Evolutionary conservation across 2,888 invertebrate genomes (phyloP), one percentile per base, ranked within the genome.

Genomic region (Hypselothyrea guttata): DNA sequence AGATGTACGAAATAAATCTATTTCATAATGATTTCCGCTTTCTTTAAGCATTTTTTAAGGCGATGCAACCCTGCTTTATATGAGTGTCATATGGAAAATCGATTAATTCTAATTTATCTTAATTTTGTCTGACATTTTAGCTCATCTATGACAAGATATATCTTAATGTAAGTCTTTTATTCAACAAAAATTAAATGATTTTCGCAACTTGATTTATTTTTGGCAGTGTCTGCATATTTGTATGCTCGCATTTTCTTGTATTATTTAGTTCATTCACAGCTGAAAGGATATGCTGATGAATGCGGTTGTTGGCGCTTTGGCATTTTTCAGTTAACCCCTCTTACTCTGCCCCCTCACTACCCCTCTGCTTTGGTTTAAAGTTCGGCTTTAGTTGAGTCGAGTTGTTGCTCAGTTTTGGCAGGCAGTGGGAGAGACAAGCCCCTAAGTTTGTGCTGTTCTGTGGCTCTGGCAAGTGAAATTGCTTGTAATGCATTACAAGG

Each of bases 401-500:
- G 22, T 47, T 47, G 5, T 44, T 46, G 3, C 22, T 5, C 22
- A 22, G 22, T 22, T 22, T 22, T n/a, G n/a, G n/a, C 22, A 22
- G 22, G 2, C 22, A 22, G 22, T 4, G 5, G 22, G 22, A 2
- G 22, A 2, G 22, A 22, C 22, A 5, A 4, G 3, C 22, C 22
- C 22, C 5, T 5, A 22, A 22, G 15, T 71, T 68, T 49, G 27
- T 42, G 37, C 12, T 34, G 37, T 47, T 64, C 7, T 38, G 59
- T 56, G 60, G 58, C 47, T 59, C 56, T 48, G 70, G 61, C 72
- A 66, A 83, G 83, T 83, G 79, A 83, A 78, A 78, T 78, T 83
- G 83, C 78, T 79, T 78, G 83, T 79, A 79, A 78, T 76, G 83
- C 79, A 83, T 83, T 83, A 78, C 79, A 83, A 66, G 65, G 53